Conservation (phyloP, 2,888 invertebrate species). For the Drosophila austrosaltans region DNA sequence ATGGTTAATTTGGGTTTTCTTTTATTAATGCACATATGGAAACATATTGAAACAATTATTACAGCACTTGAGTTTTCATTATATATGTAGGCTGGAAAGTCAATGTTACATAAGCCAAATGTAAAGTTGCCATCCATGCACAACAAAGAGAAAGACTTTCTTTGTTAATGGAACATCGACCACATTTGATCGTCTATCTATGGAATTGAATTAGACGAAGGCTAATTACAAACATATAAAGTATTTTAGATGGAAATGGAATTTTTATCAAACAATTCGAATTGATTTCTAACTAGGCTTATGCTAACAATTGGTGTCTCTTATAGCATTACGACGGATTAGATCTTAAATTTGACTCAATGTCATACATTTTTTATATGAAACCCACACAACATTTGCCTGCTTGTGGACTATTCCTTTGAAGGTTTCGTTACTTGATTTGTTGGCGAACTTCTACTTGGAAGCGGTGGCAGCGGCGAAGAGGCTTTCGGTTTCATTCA, state of each 20-base stretch:
- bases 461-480: constrained; percentile 4
- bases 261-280: background rate
- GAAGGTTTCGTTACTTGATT: constrained; percentile 29
- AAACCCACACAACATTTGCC: background rate
- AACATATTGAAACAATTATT: background rate
- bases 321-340: background rate
- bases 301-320: background rate
- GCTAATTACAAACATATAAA: background rate
- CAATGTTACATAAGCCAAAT: background rate
- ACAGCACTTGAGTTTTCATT: background rate
- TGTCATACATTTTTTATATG: constrained; percentile 9
- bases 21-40: background rate
- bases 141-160: background rate
- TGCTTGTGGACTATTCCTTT: constrained; percentile 1
- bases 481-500: constrained; percentile 20
- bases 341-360: constrained; percentile 14
- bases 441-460: background rate
- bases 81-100: background rate
- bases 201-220: background rate
- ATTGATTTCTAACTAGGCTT: background rate
- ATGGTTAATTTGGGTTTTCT: background rate
- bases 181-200: background rate
- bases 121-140: no score
- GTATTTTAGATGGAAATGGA: constrained; percentile 1
- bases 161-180: background rate